phyloP scores from a whole-genome alignment of 2,888 invertebrate species.

The Pinctada fucata region DNA sequence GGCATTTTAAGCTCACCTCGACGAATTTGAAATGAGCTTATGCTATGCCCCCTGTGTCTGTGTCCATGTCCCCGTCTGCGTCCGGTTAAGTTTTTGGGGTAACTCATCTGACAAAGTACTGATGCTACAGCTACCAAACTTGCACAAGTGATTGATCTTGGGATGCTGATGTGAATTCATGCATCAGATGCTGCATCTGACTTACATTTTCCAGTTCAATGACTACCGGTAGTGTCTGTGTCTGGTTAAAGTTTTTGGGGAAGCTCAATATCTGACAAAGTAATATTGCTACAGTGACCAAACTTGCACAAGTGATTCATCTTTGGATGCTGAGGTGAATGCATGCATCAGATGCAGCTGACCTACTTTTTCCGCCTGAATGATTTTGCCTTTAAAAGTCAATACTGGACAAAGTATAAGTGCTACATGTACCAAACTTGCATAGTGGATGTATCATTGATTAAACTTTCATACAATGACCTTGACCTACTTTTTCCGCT shows the following conservation, averaged over 20 bases:
- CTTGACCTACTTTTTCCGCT: no score
- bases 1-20: background rate
- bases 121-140: constrained; percentile 1
- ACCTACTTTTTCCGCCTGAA: no score
- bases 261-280: no score
- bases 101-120: background rate
- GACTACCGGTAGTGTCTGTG: background rate
- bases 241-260: background rate
- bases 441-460: no score
- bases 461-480: no score
- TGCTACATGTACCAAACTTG: no score
- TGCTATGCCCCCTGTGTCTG: background rate
- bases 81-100: background rate
- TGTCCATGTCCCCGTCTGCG: background rate
- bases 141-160: background rate
- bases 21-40: background rate
- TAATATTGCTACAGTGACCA: no score
- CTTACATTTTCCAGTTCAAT: background rate
- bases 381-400: no score
- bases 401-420: no score
- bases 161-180: background rate
- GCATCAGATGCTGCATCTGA: background rate
- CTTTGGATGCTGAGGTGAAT: no score
- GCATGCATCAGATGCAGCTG: no score
- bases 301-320: no score